Evolutionary conservation across 2,797 vertebrate genomes (phyloP).

Genomic region (Cichlasoma orientale): DNA sequence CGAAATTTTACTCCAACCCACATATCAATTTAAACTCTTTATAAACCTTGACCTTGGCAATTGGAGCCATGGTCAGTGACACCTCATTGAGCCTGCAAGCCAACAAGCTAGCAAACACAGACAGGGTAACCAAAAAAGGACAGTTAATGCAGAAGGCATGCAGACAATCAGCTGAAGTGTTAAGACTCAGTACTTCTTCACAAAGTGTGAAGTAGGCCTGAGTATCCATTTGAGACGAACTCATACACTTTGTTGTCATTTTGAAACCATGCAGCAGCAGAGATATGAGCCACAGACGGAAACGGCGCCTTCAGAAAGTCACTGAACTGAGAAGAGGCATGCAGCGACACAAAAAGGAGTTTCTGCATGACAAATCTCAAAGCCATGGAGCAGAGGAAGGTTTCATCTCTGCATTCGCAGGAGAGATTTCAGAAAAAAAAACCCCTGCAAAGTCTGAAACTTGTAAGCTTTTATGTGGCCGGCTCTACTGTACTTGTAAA

Average conservation of each 20-base stretch:
- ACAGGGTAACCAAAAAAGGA: no score
- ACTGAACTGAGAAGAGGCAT: neutral
- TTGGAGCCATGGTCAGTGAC: neutral
- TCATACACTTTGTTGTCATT: neutral
- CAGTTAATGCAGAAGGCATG: no score
- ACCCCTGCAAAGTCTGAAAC: neutral
- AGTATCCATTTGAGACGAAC: neutral
- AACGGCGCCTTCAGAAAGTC: neutral
- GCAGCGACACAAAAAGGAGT: neutral
- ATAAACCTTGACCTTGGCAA: neutral
- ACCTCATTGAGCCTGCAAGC: neutral
- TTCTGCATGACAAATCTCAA: neutral
- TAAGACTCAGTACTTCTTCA: neutral
- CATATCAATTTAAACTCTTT: neutral
- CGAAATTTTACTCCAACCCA: neutral
- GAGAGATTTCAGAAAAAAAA: neutral
- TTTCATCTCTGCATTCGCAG: neutral
- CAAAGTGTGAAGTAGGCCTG: neutral
- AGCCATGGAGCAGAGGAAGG: neutral
- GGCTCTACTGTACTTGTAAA: neutral
- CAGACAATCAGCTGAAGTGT: neutral
- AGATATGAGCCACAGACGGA: neutral
- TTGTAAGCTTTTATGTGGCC: neutral
- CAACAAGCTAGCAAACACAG: no score
- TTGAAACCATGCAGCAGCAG: neutral